phyloP scores from a whole-genome alignment of 2,113 vertebrate species.

The Stigmatopora argus region DNA sequence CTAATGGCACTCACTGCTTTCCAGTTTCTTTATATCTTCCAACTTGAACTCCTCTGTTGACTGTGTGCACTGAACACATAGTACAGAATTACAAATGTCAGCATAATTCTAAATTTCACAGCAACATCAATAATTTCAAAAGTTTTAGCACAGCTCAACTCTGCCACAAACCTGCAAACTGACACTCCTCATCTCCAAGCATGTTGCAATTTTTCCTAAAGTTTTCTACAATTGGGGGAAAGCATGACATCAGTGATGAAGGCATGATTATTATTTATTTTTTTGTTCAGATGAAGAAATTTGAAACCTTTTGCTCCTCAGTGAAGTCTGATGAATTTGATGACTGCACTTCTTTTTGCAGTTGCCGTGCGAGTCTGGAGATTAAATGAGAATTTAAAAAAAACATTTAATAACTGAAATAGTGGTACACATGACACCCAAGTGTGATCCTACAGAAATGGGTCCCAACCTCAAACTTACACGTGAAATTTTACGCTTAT shows the following conservation, averaged over 20 bases:
- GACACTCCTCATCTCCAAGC: slow-evolving; percentile 90
- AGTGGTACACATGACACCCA: slow-evolving; percentile 24
- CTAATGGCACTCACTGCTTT: slow-evolving; percentile 75
- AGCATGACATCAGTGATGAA: not conserved
- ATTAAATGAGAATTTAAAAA: slow-evolving; percentile 18
- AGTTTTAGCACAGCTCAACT: not conserved
- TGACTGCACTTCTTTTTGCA: slow-evolving; percentile 93
- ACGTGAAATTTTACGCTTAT: not conserved
- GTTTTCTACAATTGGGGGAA: slow-evolving; percentile 75
- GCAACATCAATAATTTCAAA: not conserved
- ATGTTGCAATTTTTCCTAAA: slow-evolving; percentile 93
- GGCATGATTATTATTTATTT: not conserved
- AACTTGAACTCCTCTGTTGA: slow-evolving; percentile 91
- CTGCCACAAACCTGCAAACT: slow-evolving; percentile 83
- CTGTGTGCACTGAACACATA: slow-evolving; percentile 77
- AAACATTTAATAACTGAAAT: not conserved
- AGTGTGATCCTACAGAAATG: slow-evolving; percentile 25
- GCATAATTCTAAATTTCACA: not conserved
- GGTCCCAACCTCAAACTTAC: not conserved
- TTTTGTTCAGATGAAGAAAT: not conserved
- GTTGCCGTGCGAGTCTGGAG: slow-evolving; percentile 86
- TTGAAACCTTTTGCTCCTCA: slow-evolving; percentile 93
- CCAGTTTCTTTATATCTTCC: slow-evolving; percentile 95
- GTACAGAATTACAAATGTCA: not conserved
- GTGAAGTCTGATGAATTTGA: slow-evolving; percentile 87